Conservation (phyloP, 2,797 vertebrate species). For the Xenops minutus region DNA sequence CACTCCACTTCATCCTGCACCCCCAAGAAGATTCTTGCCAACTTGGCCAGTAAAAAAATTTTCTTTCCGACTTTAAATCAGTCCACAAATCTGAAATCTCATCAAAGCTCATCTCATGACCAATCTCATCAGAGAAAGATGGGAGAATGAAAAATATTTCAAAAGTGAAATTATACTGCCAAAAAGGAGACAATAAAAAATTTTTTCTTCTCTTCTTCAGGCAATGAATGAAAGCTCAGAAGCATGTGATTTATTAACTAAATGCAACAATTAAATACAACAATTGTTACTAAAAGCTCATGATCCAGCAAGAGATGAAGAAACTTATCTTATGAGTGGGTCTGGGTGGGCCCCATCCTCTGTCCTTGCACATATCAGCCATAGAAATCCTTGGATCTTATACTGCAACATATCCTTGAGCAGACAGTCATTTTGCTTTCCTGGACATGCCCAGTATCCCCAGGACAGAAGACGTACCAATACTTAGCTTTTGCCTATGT, state of each 20-base stretch:
- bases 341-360: background rate
- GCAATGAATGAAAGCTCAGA: background rate
- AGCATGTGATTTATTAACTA: background rate
- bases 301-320: background rate
- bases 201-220: background rate
- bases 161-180: background rate
- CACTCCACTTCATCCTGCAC: background rate
- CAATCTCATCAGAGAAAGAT: background rate
- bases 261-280: background rate
- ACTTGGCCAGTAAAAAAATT: background rate
- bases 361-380: background rate
- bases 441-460: background rate
- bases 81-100: background rate
- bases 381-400: background rate
- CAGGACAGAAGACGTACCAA: background rate
- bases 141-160: background rate
- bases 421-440: background rate
- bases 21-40: background rate
- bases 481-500: background rate
- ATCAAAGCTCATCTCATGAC: background rate
- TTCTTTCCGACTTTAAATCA: background rate
- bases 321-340: background rate
- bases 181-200: background rate
- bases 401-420: background rate
- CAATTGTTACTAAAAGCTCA: background rate